Evolutionary conservation across 2,113 vertebrate genomes (phyloP), one percentile per base, ranked within the genome.

Genomic region (Aphyosemion australe): DNA sequence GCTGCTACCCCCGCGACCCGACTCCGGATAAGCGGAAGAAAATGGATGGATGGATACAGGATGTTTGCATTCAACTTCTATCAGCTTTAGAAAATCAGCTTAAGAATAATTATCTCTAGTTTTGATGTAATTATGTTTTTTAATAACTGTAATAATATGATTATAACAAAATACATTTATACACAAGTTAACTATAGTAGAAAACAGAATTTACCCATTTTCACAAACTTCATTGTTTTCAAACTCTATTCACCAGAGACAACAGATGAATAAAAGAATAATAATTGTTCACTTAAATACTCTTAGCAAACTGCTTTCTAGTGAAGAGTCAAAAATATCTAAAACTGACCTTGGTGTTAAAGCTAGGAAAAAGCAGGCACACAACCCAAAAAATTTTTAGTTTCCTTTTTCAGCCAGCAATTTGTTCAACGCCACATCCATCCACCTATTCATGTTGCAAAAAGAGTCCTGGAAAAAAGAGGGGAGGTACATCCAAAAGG

Each of bases 401-500:
- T 55, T 53, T 58, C 72, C 48, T 52, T 46, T 61, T 78, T 74
- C 76, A 70, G 49, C 50, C 46, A 34, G 70, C 76, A 74, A 61
- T 62, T 59, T 12, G 43, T 50, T 74, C 77, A 72, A 59, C 32
- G 69, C 45, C 69, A 64, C 79, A 62, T 80, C 78, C 69, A 74
- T 84, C 82, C 72, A 72, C 57, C 87, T 62, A 74, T 87, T 88
- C 83, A 85, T 16, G 72, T 42, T 19, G 3, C 76, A 76, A 86
- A 87, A 84, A 83, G 71, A 84, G 61, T 51, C 78, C 68, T 50
- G 70, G 58, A 85, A 80, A 78, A 82, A 67, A 6, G 42, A 80
- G 62, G 68, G 70, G 41, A 60, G 84, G 80, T 65, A 48, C 72
- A 77, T 76, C 88, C 86, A 89, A 88, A 82, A 53, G 87, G 88